Base-by-base conservation (phyloP, 2,797 vertebrate genomes). In the Erpetoichthys calabaricus region DNA sequence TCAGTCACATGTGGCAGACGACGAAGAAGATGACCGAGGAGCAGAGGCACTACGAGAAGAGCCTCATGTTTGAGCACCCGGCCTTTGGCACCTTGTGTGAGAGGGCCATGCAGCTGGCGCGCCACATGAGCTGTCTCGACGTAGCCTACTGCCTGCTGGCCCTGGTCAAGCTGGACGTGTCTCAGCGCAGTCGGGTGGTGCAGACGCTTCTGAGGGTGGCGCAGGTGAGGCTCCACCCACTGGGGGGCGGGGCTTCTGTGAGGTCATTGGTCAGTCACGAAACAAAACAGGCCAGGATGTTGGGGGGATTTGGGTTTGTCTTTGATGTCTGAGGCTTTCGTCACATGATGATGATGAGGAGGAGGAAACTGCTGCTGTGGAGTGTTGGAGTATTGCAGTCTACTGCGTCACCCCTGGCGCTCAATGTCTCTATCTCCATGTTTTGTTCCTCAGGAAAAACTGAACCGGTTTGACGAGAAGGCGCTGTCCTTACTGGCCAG, bases 381-480 rank as follows among this genome's bases (percentile, higher is more conserved):
- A n/a, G n/a, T n/a, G n/a, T n/a, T n/a, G 25, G 25, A 25, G 25
- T 25, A 25, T 25, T 25, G 25, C 25, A 25, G 2, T 25, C 25
- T 25, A 25, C 25, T 25, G 25, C 2, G 2, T 25, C 25, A 25
- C 25, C 25, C 25, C 25, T 25, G 1, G 25, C 2, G 25, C 25
- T 25, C 25, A 25, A 25, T 25, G 25, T 25, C 25, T 25, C 25
- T 25, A 25, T 25, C 25, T 25, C 25, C 25, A 25, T n/a, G n/a
- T 25, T 25, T 25, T 1, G 25, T 25, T 25, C 25, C 25, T 25
- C 69, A 98, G 95, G 91, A 92, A 64, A 88, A 71, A 9, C 72
- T 98, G 68, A 92, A 88, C 67, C 73, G 79, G 10, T 83, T 92
- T 58, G 84, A 91, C 63, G 86, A 88, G 63, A 84, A 64, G 56